Evolutionary conservation across 2,888 invertebrate species (phyloP).

Genomic region (Teleiodes luculella): DNA sequence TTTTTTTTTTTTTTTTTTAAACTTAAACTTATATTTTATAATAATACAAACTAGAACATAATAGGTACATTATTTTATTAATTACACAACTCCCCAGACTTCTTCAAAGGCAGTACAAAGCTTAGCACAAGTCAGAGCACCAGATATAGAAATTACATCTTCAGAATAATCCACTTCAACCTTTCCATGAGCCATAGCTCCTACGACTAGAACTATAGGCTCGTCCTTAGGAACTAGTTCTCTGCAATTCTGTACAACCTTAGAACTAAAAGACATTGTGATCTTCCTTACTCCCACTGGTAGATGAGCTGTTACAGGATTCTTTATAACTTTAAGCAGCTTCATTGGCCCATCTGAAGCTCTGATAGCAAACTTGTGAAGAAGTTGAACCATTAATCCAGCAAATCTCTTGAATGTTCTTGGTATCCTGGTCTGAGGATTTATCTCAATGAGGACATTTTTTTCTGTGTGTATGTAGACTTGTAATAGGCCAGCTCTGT

Average conservation of each 20-base stretch:
- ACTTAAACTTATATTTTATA: too few species aligned
- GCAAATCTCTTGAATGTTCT: constrained; percentile 98
- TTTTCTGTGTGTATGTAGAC: constrained; percentile 95
- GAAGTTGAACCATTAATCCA: constrained; percentile 96
- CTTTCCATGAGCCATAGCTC: constrained; percentile 98
- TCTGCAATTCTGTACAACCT: constrained; percentile 81
- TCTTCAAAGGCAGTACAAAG: constrained; percentile 97
- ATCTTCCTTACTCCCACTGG: constrained; percentile 96
- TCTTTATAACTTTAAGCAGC: constrained; percentile 96
- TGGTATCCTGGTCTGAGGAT: constrained; percentile 98
- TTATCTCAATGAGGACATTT: constrained; percentile 96
- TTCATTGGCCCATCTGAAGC: constrained; percentile 94
- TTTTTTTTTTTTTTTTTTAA: too few species aligned
- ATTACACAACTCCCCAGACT: constrained; percentile 85
- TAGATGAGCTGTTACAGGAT: constrained; percentile 95
- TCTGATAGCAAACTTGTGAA: constrained; percentile 95
- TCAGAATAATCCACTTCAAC: constrained; percentile 93
- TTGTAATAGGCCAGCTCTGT: constrained; percentile 96
- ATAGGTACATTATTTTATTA: constrained; percentile 3
- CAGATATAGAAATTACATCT: constrained; percentile 94
- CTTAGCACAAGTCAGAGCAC: constrained; percentile 97
- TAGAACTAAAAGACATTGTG: constrained; percentile 92
- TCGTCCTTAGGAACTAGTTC: constrained; percentile 89
- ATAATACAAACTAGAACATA: too few species aligned
- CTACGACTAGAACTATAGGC: constrained; percentile 93